Evolutionary conservation across 2,888 invertebrate genomes (phyloP).

Genomic region (Listrodromus nycthemerus): DNA sequence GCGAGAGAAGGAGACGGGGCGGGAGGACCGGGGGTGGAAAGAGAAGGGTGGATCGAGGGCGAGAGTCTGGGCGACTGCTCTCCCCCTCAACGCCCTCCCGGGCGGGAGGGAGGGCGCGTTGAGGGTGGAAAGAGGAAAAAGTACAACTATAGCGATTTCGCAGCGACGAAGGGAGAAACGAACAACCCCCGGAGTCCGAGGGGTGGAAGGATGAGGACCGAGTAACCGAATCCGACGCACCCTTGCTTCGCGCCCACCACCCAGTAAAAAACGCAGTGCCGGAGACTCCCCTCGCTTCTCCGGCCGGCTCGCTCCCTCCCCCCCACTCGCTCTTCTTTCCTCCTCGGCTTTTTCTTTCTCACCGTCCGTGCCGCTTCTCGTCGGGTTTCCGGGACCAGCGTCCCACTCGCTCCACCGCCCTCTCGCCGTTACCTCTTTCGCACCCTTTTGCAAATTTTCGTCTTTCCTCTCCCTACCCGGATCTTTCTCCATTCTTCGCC

Average conservation of each 20-base stretch:
- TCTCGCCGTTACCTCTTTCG: constrained; percentile 26
- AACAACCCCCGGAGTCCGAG: constrained; percentile 68
- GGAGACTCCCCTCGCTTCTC: constrained; percentile 65
- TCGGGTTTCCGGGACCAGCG: constrained; percentile 39
- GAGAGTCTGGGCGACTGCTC: constrained; percentile 44
- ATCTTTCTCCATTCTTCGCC: constrained; percentile 28
- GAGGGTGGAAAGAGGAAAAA: constrained; percentile 6
- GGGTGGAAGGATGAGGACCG: constrained; percentile 75
- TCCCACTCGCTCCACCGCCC: constrained; percentile 30
- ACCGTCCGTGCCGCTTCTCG: constrained; percentile 37
- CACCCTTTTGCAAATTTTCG: constrained; percentile 41
- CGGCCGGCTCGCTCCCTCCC: constrained; percentile 41
- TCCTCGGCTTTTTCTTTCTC: constrained; percentile 56
- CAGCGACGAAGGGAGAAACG: constrained; percentile 56
- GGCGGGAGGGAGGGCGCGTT: constrained; percentile 47
- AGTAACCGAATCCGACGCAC: constrained; percentile 84
- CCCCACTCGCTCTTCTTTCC: constrained; percentile 32
- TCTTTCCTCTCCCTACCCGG: constrained; percentile 5
- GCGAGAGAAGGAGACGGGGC: constrained; percentile 37
- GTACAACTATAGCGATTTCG: constrained; percentile 26
- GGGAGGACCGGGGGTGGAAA: constrained; percentile 18
- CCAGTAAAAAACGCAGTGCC: constrained; percentile 78
- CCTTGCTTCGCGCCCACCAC: constrained; percentile 76
- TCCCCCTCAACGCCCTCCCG: not conserved
- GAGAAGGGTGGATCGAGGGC: constrained; percentile 39